Base-by-base conservation (phyloP, 1,140 invertebrate genomes). In the Euwallacea similis region DNA sequence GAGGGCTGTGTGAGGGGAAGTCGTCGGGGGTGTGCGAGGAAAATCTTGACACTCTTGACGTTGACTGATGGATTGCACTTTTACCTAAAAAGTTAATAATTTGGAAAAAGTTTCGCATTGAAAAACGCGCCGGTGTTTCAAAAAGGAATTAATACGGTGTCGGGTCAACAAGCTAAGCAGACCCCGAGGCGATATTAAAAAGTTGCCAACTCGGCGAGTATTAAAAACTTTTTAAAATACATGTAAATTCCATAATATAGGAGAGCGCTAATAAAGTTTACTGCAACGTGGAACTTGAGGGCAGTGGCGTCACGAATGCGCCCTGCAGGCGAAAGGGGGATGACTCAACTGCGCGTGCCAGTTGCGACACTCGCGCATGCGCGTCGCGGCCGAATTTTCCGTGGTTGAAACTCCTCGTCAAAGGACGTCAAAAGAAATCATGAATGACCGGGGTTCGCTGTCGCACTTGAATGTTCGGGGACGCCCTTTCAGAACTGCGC, bases 241-340 rank as follows among this genome's bases (percentile, higher is more conserved):
- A 70, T 70, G 68, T 70, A 70, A 70, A 70, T 70, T 70, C 68
- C 68, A 70, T 70, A 70, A 70, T 70, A 70, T 70, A 70, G 60
- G 61, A 69, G 58, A 50, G 60, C 61, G 68, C 50, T 70, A 70
- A 70, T 70, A 70, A 70, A 70, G 68, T 62, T 62, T 60, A 58
- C 66, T 33, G 21, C 21, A 33, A 33, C 21, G 21, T 33, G 21
- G 21, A 33, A 33, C 21, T 33, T 33, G 4, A 33, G 21, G 21
- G 21, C 21, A 33, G 21, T 33, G 21, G 21, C 21, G 21, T 33
- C 21, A 33, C 21, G 21, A 33, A 33, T 33, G 21, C 21, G 21
- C 21, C 4, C 21, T 4, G 21, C 1, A 33, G 4, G 1, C 21
- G 21, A 33, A 33, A 33, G 21, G 21, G 21, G 21, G 4, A 2